A percentile compares a stretch with the other conserved stretches of the same genome.
These are phyloP conservation scores for Heterodera schachtii DNA, from an alignment of 1,140 invertebrate genomes.

Conservation along the genomic window DNA sequence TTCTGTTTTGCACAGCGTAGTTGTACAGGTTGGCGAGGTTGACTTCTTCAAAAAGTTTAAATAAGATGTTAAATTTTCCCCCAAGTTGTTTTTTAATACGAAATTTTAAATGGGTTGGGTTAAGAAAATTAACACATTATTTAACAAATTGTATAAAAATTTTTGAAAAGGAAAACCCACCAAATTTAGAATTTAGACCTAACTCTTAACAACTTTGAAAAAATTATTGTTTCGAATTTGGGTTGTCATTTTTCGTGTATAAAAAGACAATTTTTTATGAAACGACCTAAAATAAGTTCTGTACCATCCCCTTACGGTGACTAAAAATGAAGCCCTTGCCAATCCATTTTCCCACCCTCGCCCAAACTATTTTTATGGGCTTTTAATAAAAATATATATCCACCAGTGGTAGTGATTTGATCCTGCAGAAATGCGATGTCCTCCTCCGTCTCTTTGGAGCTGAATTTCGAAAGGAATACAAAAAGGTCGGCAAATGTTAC, in stretches of 20 bases:
- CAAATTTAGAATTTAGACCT: no score
- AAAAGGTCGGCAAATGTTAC: slow-evolving; percentile 46
- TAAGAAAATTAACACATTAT: no score
- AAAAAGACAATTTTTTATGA: no score
- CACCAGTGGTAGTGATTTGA: slow-evolving; percentile 86
- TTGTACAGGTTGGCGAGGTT: slow-evolving; percentile 71
- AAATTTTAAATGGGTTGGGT: no score
- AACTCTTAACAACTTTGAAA: not conserved
- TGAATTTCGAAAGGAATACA: slow-evolving; percentile 25
- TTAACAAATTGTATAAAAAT: no score
- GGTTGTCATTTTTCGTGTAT: no score
- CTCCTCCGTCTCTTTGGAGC: slow-evolving; percentile 67
- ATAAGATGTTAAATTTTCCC: no score
- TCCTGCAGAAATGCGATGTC: slow-evolving; percentile 89
- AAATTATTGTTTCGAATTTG: slow-evolving; percentile 1
- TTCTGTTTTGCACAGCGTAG: slow-evolving; percentile 44
- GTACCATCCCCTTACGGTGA: no score
- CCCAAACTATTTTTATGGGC: not conserved
- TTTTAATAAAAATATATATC: not conserved
- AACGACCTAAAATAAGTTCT: no score
- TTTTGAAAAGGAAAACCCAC: no score
- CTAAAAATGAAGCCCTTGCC: not conserved
- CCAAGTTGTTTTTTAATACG: no score
- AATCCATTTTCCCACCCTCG: no score
- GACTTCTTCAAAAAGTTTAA: slow-evolving; percentile 74